Evolutionary conservation across 2,888 invertebrate species (phyloP).

Genomic region (Antitype chi): DNA sequence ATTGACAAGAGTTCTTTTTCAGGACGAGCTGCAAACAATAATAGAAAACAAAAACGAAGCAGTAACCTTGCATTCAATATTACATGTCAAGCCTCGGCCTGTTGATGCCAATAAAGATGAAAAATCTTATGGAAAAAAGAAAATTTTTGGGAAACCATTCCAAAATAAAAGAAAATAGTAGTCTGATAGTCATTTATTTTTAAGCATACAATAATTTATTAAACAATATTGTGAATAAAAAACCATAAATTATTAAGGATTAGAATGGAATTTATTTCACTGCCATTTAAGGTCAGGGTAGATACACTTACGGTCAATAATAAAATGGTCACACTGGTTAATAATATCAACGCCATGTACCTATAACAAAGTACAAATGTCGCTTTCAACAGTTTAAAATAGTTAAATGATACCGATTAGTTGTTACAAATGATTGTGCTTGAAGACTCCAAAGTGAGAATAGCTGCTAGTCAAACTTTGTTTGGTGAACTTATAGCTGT

Average conservation of each 20-base stretch:
- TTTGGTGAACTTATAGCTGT: slow-evolving; percentile 1
- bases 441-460: slow-evolving; percentile 10
- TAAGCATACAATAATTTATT: slow-evolving; percentile 45
- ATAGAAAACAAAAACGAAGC: slow-evolving; percentile 94
- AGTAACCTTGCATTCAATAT: slow-evolving; percentile 92
- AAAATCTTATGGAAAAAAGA: slow-evolving; percentile 81
- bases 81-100: slow-evolving; percentile 92
- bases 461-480: neutral
- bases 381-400: slow-evolving; percentile 26
- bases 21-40: slow-evolving; percentile 93
- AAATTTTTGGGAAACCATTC: slow-evolving; percentile 78
- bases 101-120: slow-evolving; percentile 84
- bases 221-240: slow-evolving; percentile 25
- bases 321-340: slow-evolving; percentile 40
- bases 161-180: slow-evolving; percentile 76
- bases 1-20: slow-evolving; percentile 62
- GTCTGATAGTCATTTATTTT: slow-evolving; percentile 65
- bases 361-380: slow-evolving; percentile 57
- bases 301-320: slow-evolving; percentile 33
- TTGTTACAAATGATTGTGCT: slow-evolving; percentile 1
- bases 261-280: slow-evolving; percentile 23
- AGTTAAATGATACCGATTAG: slow-evolving; percentile 1
- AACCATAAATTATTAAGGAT: too few species aligned
- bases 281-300: slow-evolving; percentile 29
- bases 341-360: slow-evolving; percentile 70